Percentiles rank a stretch among this genome's conserved stretches.
These are phyloP conservation scores for Agriopis aurantiaria DNA, from an alignment of 2,888 invertebrate genomes.

Conservation along the genomic window DNA sequence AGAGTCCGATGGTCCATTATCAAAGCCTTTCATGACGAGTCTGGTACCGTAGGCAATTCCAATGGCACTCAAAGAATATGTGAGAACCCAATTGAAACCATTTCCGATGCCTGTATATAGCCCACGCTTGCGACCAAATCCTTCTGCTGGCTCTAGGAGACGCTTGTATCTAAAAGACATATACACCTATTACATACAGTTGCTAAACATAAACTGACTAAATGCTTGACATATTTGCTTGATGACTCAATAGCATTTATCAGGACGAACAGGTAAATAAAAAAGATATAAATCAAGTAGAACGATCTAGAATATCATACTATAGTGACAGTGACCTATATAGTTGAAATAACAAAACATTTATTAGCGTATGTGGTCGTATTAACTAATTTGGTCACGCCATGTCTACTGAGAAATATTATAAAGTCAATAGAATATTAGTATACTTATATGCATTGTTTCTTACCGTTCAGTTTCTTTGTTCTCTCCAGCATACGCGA, in stretches of 20 bases:
- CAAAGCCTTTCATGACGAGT: slow-evolving; percentile 88
- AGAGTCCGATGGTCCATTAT: slow-evolving; percentile 84
- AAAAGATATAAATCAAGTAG: not conserved
- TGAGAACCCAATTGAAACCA: slow-evolving; percentile 91
- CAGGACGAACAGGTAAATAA: not conserved
- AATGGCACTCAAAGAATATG: slow-evolving; percentile 90
- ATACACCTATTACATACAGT: too few species aligned
- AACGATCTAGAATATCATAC: too few species aligned
- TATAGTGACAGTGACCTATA: too few species aligned
- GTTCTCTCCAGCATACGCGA: slow-evolving; percentile 91
- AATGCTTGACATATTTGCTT: not conserved
- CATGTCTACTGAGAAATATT: not conserved
- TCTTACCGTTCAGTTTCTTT: slow-evolving; percentile 89
- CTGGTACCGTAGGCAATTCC: slow-evolving; percentile 92
- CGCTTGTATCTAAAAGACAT: slow-evolving; percentile 74
- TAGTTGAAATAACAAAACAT: not conserved
- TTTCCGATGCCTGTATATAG: slow-evolving; percentile 90
- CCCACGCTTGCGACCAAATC: slow-evolving; percentile 88
- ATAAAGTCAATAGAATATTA: not conserved
- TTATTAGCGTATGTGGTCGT: not conserved
- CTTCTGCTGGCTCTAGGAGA: slow-evolving; percentile 87
- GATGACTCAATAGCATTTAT: not conserved
- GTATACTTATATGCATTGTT: not conserved
- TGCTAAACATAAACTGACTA: not conserved
- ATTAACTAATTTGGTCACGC: not conserved